Percentiles rank a stretch among this genome's conserved stretches.
Conservation (phyloP, 2,888 invertebrate species). For the Diloba caeruleocephala region DNA sequence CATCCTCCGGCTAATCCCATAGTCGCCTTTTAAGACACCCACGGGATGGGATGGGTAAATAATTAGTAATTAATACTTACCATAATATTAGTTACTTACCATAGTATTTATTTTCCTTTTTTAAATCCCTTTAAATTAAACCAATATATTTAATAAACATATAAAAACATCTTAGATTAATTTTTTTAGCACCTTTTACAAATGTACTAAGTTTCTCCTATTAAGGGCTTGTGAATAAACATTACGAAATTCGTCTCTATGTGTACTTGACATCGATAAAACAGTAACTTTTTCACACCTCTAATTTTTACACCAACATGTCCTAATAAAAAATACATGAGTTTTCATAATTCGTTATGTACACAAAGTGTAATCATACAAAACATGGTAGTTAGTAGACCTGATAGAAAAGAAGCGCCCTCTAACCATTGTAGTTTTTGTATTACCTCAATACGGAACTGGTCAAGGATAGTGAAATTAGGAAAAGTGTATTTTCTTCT, state of each 20-base stretch:
- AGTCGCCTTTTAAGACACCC: too few relatives aligned
- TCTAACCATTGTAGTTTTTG: not conserved
- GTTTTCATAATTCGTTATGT: not conserved
- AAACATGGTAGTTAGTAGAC: not conserved
- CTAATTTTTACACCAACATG: not conserved
- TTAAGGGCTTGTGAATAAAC: not conserved
- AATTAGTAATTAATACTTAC: too few relatives aligned
- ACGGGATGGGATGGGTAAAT: too few relatives aligned
- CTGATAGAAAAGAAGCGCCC: not conserved
- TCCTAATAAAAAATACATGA: not conserved
- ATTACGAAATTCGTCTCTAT: not conserved
- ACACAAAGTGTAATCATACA: conserved; percentile 3
- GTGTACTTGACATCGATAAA: conserved; percentile 23
- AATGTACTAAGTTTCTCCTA: not conserved
- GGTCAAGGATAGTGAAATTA: too few relatives aligned
- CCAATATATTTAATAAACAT: too few relatives aligned
- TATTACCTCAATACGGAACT: too few relatives aligned
- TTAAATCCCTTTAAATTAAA: too few relatives aligned
- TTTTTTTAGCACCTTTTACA: not conserved
- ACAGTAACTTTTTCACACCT: conserved; percentile 9
- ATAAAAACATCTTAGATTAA: too few relatives aligned
- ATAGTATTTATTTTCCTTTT: too few relatives aligned
- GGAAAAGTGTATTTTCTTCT: too few relatives aligned
- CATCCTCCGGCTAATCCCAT: too few relatives aligned
- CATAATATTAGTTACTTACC: too few relatives aligned